Evolutionary conservation across 2,888 invertebrate genomes (phyloP).

Genomic region (Andrena chrysosceles): DNA sequence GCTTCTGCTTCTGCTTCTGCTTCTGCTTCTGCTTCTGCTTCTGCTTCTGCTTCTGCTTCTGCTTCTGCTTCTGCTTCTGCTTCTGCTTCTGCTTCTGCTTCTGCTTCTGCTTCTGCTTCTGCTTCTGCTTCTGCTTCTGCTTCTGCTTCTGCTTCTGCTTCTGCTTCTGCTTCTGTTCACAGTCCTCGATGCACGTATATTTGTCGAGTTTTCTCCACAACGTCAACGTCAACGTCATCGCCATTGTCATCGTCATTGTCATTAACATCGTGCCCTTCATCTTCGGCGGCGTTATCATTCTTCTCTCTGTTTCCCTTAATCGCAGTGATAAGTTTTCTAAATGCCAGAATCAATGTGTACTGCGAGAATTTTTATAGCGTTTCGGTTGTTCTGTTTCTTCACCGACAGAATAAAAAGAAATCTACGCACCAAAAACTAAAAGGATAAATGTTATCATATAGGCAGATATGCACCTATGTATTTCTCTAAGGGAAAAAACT

Average conservation of each 20-base stretch:
- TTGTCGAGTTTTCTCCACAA: not conserved
- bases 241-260: not conserved
- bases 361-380: too few relatives aligned
- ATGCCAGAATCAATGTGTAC: too few relatives aligned
- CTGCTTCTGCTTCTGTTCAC: not conserved
- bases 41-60: not conserved
- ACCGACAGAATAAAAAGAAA: too few relatives aligned
- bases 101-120: not conserved
- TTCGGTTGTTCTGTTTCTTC: too few relatives aligned
- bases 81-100: not conserved
- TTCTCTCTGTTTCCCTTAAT: constrained; percentile 11
- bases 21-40: not conserved
- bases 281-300: constrained; percentile 1
- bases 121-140: not conserved
- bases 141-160: too few relatives aligned
- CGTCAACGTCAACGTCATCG: not conserved
- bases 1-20: not conserved
- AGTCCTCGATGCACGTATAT: not conserved
- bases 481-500: too few relatives aligned
- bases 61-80: not conserved
- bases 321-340: not conserved
- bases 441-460: too few relatives aligned
- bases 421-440: too few relatives aligned
- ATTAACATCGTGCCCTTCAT: constrained; percentile 34
- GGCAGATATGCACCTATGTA: too few relatives aligned